phyloP scores from a whole-genome alignment of 23 tunicate genomes.

The Trididemnum nubilum region DNA sequence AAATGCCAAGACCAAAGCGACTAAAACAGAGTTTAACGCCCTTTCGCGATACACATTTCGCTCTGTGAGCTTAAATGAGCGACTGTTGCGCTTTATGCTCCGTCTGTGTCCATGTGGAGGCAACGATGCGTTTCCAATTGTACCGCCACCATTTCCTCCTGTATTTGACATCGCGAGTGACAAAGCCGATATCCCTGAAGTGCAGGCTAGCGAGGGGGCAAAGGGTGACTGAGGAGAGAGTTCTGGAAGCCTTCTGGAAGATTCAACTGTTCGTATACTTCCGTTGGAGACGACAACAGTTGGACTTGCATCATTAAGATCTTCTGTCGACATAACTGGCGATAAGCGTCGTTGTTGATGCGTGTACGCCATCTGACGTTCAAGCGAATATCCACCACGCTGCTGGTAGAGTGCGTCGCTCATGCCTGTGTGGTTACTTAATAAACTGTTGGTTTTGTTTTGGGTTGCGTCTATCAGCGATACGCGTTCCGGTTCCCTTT shows the following conservation, averaged over 20 bases:
- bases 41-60: slow-evolving; percentile 58
- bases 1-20: slow-evolving; percentile 52
- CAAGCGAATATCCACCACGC: slow-evolving; percentile 25
- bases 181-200: slow-evolving; percentile 48
- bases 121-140: slow-evolving; percentile 54
- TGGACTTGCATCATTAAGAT: slow-evolving; percentile 49
- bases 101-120: slow-evolving; percentile 86
- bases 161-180: slow-evolving; percentile 49
- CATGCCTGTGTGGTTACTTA: slow-evolving; percentile 33
- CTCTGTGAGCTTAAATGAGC: slow-evolving; percentile 36
- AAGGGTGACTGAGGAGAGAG: slow-evolving; percentile 51
- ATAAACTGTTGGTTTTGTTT: slow-evolving; percentile 42
- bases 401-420: slow-evolving; percentile 41
- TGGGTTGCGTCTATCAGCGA: slow-evolving; percentile 9
- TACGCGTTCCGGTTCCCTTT: slow-evolving; percentile 17
- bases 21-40: slow-evolving; percentile 56
- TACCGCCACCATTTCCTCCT: slow-evolving; percentile 35
- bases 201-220: slow-evolving; percentile 66
- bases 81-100: slow-evolving; percentile 45
- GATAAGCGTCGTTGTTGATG: slow-evolving; percentile 44
- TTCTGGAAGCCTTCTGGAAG: slow-evolving; percentile 23
- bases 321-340: slow-evolving; percentile 50
- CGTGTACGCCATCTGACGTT: slow-evolving; percentile 35
- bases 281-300: slow-evolving; percentile 50
- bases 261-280: slow-evolving; percentile 49